Base-by-base conservation (phyloP, 1,140 invertebrate species). In the Heterodera schachtii region DNA sequence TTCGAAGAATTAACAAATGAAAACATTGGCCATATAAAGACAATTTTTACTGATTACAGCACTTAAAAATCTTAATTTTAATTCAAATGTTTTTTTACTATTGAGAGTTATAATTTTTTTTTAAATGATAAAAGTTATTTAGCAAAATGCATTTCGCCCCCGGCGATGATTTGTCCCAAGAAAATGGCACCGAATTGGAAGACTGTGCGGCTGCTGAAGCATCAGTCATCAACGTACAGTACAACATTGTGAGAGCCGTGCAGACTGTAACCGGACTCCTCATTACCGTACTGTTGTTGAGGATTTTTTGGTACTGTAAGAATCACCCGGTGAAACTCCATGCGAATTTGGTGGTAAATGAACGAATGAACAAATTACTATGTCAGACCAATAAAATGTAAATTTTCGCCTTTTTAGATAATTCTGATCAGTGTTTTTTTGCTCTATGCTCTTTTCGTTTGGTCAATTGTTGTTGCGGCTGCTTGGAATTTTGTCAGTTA, bases 211-310 rank as follows among this genome's bases (percentile, higher is more conserved):
- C 76, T 0, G 76, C 76, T 16, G 43, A 78, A 46, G 64, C 76
- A 19, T 64, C 64, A 3, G 47, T 67, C 8, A 66, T 47, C 44
- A 64, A 78, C 66, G 31, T 64, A 44, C 31, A 43, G 11, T 78
- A 78, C 9, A 78, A 78, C 47, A 78, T 78, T 43, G 76, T 78
- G n/a, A n/a, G 76, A 2, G 64, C 57, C 11, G 66, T 46, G 70
- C 76, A 78, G 49, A 31, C 66, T 41, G 47, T 67, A 31, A 49
- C 43, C 70, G 76, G 76, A 67, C 9, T 69, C 9, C 47, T 47
- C 13, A 16, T 78, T 43, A 66, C 47, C 44, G 70, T 64, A 64
- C 46, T 78, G 21, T n/a, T 66, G 19, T 5, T 69, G 21, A 78
- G 44, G n/a, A 46, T 78, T 64, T 3, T 78, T 67, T 46, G 43